A percentile compares a stretch with the other conserved stretches of the same genome.
These are phyloP conservation scores for Poeciliopsis turrubarensis DNA, from an alignment of 2,113 vertebrate species.

Conservation along the genomic window DNA sequence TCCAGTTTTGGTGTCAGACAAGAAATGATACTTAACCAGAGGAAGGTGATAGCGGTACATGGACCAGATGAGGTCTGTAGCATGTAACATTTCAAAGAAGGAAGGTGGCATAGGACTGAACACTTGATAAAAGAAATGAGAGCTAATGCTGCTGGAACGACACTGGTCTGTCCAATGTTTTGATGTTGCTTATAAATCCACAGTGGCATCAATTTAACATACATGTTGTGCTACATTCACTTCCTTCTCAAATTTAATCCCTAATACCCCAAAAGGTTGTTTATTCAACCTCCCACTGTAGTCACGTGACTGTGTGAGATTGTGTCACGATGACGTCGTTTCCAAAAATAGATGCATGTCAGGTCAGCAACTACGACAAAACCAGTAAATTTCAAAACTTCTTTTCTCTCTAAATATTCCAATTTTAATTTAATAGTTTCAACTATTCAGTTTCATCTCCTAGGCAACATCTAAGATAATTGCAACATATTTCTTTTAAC, in stretches of 20 bases:
- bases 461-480: background rate
- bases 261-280: background rate
- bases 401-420: background rate
- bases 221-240: background rate
- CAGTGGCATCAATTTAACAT: background rate
- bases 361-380: background rate
- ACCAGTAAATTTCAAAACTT: background rate
- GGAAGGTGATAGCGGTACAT: slow-evolving; percentile 20
- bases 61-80: background rate
- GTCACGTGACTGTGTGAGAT: background rate
- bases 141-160: background rate
- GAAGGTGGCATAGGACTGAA: background rate
- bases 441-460: too few relatives aligned
- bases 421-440: background rate
- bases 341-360: background rate
- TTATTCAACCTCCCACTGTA: background rate
- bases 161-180: background rate
- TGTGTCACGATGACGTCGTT: background rate
- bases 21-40: slow-evolving; percentile 52
- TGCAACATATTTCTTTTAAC: background rate
- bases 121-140: background rate
- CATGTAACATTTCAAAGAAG: background rate
- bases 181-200: background rate
- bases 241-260: background rate
- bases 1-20: slow-evolving; percentile 41